phyloP scores from a whole-genome alignment of 1,140 invertebrate genomes.

The Diabrotica virgifera region DNA sequence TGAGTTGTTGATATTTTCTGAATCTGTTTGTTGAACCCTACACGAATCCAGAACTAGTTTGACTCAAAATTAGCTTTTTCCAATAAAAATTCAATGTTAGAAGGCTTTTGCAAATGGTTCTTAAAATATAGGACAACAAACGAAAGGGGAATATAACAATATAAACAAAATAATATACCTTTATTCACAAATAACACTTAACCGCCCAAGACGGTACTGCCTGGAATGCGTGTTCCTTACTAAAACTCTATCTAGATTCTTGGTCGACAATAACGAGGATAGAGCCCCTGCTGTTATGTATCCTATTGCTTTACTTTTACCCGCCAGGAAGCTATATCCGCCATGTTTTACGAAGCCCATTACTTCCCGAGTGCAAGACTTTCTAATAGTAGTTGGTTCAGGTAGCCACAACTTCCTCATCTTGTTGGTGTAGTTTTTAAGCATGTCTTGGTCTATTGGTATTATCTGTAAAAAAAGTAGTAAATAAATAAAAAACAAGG shows the following conservation, averaged over 20 bases:
- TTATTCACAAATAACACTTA: constrained; percentile 34
- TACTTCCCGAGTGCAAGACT: constrained; percentile 61
- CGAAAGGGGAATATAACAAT: no score
- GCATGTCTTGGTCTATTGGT: constrained; percentile 43
- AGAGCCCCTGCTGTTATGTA: constrained; percentile 63
- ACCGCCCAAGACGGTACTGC: constrained; percentile 37
- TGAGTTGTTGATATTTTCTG: no score
- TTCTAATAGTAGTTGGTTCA: constrained; percentile 55
- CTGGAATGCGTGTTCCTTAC: constrained; percentile 40
- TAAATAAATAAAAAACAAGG: no score
- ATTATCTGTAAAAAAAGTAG: constrained; percentile 40
- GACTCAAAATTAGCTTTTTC: no score
- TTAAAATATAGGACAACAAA: no score
- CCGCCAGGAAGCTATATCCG: constrained; percentile 66
- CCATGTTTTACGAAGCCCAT: constrained; percentile 72
- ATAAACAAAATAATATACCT: neutral
- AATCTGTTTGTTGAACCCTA: no score
- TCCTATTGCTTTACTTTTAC: constrained; percentile 62
- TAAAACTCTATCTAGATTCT: constrained; percentile 37
- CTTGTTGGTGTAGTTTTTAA: constrained; percentile 54
- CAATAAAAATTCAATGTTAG: no score
- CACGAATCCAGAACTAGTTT: no score
- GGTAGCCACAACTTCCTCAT: constrained; percentile 72
- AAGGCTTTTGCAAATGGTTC: no score
- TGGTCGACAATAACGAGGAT: constrained; percentile 15